Base-by-base conservation (phyloP, 1,140 invertebrate genomes). In the Dryas iulia region DNA sequence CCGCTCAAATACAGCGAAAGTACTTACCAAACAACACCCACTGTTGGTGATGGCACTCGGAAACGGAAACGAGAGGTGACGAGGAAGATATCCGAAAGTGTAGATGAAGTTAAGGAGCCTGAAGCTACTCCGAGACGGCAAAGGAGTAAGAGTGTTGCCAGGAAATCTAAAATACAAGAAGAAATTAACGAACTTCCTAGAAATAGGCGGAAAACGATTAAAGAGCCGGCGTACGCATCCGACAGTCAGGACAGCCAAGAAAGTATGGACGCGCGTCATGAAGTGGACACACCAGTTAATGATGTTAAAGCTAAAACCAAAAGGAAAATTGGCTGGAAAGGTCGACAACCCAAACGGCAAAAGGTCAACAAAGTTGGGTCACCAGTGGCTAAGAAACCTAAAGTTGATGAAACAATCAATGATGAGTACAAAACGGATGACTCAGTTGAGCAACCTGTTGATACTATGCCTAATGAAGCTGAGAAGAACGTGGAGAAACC, bases 1-100 rank as follows among this genome's bases (percentile, higher is more conserved):
- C 94, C 94, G 11, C 90, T 91, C 14, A 94, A 94, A 79, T 94
- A 93, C 73, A 94, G 94, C 61, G 93, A 94, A 78, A 93, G 93
- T 21, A 94, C 93, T 12, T 94, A 91, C 70, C 90, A 92, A 72
- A 92, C 89, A 0, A 89, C 86, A 1, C 85, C 87, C 0, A 74
- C 76, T 12, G 26, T 80, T 5, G 25, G 59, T 24, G 89, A 90
- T 6, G 79, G 73, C 18, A 77, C 53, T 23, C 72, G 87, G n/a
- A 91, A 92, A 75, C 73, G 89, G 60, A 90, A 86, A 74, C 79
- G 86, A 10, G 87, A 91, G 25, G 64, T 69, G 8, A 86, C 70
- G 54, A 84, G 82, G 69, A 90, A 89, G 47, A 78, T 89, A 18
- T 90, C 86, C 1, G 88, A 90, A 76, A 76, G 75, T n/a, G 78